Evolutionary conservation across 2,797 vertebrate genomes (phyloP).

Genomic region (Acanthis flammea): DNA sequence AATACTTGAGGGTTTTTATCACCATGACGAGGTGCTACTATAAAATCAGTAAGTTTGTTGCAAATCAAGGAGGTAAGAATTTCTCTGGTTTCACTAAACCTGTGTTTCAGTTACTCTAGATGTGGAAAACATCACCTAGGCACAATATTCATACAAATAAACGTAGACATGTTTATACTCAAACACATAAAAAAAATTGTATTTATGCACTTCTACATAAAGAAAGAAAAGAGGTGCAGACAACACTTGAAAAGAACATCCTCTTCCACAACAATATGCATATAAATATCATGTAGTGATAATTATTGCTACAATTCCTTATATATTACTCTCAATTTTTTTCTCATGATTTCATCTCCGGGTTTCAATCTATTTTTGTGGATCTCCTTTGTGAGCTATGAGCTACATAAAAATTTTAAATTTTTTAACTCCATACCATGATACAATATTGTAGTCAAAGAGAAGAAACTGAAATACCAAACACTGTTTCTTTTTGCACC

Average conservation of each 20-base stretch:
- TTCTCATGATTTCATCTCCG: neutral
- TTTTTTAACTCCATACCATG: neutral
- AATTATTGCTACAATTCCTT: neutral
- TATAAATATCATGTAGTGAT: neutral
- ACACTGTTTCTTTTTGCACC: neutral
- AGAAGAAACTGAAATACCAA: neutral
- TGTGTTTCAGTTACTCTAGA: neutral
- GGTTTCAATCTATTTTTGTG: neutral
- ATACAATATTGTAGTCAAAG: neutral
- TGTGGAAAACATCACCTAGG: neutral
- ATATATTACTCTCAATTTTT: neutral
- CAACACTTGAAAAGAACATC: neutral
- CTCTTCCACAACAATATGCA: neutral
- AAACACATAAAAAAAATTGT: neutral
- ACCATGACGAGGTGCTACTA: neutral
- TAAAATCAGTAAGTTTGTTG: neutral
- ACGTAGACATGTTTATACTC: neutral
- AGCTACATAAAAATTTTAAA: neutral
- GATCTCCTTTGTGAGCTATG: neutral
- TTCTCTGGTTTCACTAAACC: neutral
- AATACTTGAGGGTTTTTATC: neutral
- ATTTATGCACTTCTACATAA: neutral
- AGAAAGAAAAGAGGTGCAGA: neutral
- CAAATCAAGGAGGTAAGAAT: neutral
- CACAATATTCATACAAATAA: neutral